These are phyloP conservation scores for Gonatopus flavifemur DNA, from an alignment of 1,140 invertebrate species.

Conservation along the genomic window DNA sequence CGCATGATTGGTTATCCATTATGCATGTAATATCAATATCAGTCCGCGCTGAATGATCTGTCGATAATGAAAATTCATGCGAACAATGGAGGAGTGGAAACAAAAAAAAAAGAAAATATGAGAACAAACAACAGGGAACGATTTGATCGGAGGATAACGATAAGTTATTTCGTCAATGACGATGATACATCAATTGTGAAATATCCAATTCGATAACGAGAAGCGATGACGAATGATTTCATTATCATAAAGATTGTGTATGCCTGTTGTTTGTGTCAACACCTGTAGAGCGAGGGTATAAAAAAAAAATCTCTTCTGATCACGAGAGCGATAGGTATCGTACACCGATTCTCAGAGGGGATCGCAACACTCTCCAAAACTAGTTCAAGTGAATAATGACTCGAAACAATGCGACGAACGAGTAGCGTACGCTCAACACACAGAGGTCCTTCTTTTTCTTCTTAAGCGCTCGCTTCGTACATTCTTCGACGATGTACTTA, in stretches of 20 bases:
- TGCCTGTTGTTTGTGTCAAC: slow-evolving; percentile 5
- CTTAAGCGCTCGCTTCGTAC: slow-evolving; percentile 10
- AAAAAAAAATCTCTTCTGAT: too few relatives aligned
- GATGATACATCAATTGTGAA: too few relatives aligned
- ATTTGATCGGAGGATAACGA: slow-evolving; percentile 10
- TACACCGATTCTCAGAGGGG: neutral
- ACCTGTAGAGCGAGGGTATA: neutral
- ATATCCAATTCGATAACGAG: too few relatives aligned
- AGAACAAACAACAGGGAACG: slow-evolving; percentile 11
- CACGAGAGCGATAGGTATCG: slow-evolving; percentile 6
- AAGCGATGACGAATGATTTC: too few relatives aligned
- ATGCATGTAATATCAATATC: slow-evolving; percentile 12
- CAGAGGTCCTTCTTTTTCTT: neutral
- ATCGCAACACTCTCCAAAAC: slow-evolving; percentile 28
- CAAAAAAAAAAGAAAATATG: slow-evolving; percentile 12
- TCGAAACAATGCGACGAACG: slow-evolving; percentile 30
- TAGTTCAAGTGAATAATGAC: slow-evolving; percentile 40
- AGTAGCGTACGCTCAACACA: neutral
- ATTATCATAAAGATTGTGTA: neutral
- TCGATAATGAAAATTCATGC: too few relatives aligned
- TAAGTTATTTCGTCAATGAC: neutral
- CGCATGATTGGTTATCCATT: slow-evolving; percentile 23
- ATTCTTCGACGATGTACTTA: slow-evolving; percentile 28
- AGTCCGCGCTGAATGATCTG: slow-evolving; percentile 9
- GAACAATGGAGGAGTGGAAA: slow-evolving; percentile 3